Evolutionary conservation across 2,888 invertebrate genomes (phyloP), one percentile per base, ranked within the genome.

Genomic region (Ichneumon xanthorius): DNA sequence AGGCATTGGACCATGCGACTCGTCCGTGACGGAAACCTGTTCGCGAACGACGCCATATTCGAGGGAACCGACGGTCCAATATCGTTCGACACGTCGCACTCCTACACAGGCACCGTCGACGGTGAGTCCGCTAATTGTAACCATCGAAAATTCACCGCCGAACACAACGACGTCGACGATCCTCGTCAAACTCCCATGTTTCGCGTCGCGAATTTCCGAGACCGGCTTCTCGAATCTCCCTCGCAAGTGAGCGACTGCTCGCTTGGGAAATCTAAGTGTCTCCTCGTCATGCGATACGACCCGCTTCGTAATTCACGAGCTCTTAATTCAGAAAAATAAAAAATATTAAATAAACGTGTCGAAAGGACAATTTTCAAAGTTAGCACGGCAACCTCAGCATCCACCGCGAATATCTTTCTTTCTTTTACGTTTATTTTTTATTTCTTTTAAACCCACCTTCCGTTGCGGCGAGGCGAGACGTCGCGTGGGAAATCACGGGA

Each of bases 1-100:
- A 94, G 94, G 84, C 90, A 90, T 45, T 94, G 93, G 93, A 94
- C 93, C 14, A 89, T 94, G 87, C 92, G 92, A 40, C 89, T 94
- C 85, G 90, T 92, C 58, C 92, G 89, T 26, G 94, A 94, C 84
- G 88, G 89, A 67, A 90, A 89, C 55, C 87, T 94, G 61, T 94
- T 93, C 87, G 91, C 93, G 70, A 89, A 90, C 58, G 92, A 93
- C 81, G 94, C 90, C 9, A 89, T 92, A 30, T 94, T 94, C 88
- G 93, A 93, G 85, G 89, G 90, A 75, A 91, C 92, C 30, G 83
- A 89, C 45, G 94, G 94, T 19, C 91, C 90, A 40, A 92, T 94
- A 87, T 72, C 89, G 71, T 94, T 93, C 88, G 94, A 94, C 86
- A 88, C 91, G 22, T 89, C 90, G 55, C 92, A 93, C 82, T 92